Percentiles rank a stretch among this genome's conserved stretches.
These are phyloP conservation scores for Patagioenas fasciata DNA, from an alignment of 2,113 vertebrate species.

Conservation along the genomic window DNA sequence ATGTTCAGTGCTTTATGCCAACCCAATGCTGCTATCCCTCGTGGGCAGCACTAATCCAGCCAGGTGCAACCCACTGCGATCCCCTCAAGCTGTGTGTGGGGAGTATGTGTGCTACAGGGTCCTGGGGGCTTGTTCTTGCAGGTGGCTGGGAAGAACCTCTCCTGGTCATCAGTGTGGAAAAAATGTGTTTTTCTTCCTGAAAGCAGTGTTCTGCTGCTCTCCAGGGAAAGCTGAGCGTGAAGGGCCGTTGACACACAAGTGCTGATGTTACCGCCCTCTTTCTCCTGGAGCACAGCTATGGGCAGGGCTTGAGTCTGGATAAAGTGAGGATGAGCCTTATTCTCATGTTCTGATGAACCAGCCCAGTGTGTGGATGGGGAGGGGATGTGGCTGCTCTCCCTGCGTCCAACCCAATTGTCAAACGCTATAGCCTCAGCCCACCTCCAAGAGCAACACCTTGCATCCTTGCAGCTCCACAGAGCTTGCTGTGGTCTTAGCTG, in stretches of 20 bases:
- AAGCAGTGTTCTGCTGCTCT: neutral
- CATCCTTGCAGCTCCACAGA: neutral
- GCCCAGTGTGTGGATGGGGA: neutral
- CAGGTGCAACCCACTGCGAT: neutral
- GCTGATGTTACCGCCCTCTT: neutral
- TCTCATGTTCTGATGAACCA: neutral
- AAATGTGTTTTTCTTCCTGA: neutral
- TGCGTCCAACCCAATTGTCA: neutral
- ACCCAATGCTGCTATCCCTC: neutral
- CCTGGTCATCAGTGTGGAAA: neutral
- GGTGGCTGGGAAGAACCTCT: neutral
- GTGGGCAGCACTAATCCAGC: neutral
- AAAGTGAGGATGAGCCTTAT: neutral
- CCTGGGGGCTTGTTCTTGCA: fast-evolving
- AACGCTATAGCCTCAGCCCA: neutral
- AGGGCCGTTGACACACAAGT: neutral
- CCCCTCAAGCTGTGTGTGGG: fast-evolving
- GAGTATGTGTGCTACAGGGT: fast-evolving
- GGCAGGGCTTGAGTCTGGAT: neutral
- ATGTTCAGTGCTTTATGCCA: neutral
- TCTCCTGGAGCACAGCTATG: neutral
- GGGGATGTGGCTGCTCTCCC: neutral
- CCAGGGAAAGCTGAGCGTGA: neutral
- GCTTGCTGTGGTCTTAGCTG: neutral
- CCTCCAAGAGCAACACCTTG: fast-evolving